Evolutionary conservation across 2,113 vertebrate species (phyloP).

Genomic region (Himantopus leucocephalus): DNA sequence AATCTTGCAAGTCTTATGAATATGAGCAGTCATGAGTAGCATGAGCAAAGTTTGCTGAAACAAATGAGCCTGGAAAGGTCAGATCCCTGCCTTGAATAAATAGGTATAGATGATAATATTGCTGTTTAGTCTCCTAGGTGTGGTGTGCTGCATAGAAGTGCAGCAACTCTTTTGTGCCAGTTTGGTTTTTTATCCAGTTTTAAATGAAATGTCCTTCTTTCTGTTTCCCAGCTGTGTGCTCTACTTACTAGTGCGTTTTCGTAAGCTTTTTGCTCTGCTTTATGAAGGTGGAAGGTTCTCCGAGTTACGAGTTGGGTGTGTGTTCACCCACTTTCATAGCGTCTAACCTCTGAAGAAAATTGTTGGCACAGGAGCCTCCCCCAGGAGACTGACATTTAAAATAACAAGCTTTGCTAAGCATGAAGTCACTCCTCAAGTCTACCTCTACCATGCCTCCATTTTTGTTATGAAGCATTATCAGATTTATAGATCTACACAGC

Average conservation of each 20-base stretch:
- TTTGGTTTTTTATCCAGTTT: neutral
- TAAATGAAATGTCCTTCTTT: neutral
- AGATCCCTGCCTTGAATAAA: constrained; percentile 55
- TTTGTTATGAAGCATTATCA: neutral
- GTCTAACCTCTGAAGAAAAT: neutral
- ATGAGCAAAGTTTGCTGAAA: constrained; percentile 34
- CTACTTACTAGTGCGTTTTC: neutral
- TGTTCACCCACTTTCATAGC: neutral
- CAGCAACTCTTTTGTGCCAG: neutral
- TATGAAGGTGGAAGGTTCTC: neutral
- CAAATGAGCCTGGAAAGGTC: constrained; percentile 31
- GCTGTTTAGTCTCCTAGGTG: neutral
- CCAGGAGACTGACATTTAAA: neutral
- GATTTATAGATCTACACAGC: neutral
- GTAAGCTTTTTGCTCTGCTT: neutral
- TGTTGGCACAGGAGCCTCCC: neutral
- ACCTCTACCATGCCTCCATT: neutral
- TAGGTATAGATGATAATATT: neutral
- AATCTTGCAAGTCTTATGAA: neutral
- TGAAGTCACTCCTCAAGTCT: neutral
- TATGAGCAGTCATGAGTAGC: constrained; percentile 20
- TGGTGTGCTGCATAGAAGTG: neutral
- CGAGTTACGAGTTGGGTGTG: neutral
- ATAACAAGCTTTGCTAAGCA: neutral
- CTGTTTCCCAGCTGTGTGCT: neutral